phyloP scores from a whole-genome alignment of 2,113 vertebrate species.

The Atrichornis clamosus region DNA sequence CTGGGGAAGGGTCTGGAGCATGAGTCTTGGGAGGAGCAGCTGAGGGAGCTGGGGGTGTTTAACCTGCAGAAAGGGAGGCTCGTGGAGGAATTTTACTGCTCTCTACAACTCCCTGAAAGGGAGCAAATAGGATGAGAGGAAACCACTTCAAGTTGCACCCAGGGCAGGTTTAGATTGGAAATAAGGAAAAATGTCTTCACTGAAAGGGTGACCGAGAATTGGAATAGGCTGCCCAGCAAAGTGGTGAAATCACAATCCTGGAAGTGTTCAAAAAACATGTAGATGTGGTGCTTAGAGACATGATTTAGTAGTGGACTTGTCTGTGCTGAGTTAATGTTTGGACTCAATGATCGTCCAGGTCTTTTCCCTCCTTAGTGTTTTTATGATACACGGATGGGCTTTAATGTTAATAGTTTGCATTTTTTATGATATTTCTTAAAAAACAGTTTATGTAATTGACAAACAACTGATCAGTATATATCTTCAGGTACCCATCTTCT shows the following conservation, averaged over 20 bases:
- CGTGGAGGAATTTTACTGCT: neutral
- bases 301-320: neutral
- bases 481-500: neutral
- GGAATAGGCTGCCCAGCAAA: neutral
- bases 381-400: neutral
- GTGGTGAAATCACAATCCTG: neutral
- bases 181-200: neutral
- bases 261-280: neutral
- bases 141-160: accelerated
- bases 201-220: neutral
- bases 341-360: neutral
- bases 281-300: neutral
- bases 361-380: neutral
- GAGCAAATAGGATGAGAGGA: neutral
- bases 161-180: neutral
- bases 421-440: neutral
- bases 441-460: neutral
- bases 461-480: neutral
- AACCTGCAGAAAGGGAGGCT: neutral
- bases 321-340: neutral
- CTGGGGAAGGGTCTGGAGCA: neutral
- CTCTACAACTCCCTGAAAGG: neutral
- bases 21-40: neutral
- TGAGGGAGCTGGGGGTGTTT: neutral
- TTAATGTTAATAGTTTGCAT: neutral